Conservation (phyloP, 2,888 invertebrate genomes). For the Panorpa germanica region DNA sequence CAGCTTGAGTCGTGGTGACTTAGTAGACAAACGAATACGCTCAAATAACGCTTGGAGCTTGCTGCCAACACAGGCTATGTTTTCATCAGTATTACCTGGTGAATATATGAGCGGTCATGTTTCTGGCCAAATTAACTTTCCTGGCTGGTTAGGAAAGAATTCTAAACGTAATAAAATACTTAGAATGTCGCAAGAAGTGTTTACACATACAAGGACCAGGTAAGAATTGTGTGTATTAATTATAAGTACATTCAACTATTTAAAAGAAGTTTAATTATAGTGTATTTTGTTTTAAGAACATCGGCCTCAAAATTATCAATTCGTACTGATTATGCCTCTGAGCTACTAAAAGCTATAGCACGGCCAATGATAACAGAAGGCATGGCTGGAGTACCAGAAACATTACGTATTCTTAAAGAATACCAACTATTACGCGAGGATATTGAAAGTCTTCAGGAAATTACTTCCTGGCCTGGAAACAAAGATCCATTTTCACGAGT, state of each 20-base stretch:
- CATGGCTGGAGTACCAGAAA: slow-evolving; percentile 46
- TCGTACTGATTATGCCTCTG: slow-evolving; percentile 73
- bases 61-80: slow-evolving; percentile 73
- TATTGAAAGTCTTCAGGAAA: slow-evolving; percentile 70
- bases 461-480: slow-evolving; percentile 67
- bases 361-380: slow-evolving; percentile 54
- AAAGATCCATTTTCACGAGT: slow-evolving; percentile 59
- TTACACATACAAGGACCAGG: slow-evolving; percentile 70
- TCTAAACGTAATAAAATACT: slow-evolving; percentile 67
- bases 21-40: slow-evolving; percentile 67
- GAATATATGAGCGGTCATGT: slow-evolving; percentile 65
- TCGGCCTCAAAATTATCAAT: slow-evolving; percentile 67
- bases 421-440: slow-evolving; percentile 87
- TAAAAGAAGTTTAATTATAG: slow-evolving; percentile 6
- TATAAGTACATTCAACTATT: not conserved
- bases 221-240: slow-evolving; percentile 21
- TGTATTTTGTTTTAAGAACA: slow-evolving; percentile 29
- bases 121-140: slow-evolving; percentile 69
- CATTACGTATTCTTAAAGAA: slow-evolving; percentile 54
- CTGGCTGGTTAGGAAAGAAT: slow-evolving; percentile 91
- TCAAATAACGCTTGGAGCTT: slow-evolving; percentile 69
- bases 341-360: slow-evolving; percentile 54
- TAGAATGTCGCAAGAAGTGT: slow-evolving; percentile 64
- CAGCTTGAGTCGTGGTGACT: slow-evolving; percentile 69
- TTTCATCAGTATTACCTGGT: slow-evolving; percentile 82